Conservation (phyloP, 2,113 vertebrate species). For the Cathartes aura region DNA sequence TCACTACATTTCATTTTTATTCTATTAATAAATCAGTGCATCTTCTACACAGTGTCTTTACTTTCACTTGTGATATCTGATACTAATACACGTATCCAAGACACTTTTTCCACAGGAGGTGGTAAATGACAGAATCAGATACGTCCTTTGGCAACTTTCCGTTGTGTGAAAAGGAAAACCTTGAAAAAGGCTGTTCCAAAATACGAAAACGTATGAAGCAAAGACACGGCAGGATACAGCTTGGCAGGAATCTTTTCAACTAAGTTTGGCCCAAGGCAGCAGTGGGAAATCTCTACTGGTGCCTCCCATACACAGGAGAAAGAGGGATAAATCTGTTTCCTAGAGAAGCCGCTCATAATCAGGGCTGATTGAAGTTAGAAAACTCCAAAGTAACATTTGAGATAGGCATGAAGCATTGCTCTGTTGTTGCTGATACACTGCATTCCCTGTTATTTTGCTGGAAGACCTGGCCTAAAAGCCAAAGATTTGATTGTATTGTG, state of each 20-base stretch:
- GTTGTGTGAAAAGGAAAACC: background rate
- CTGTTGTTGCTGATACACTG: background rate
- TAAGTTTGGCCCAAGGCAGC: background rate
- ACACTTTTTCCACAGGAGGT: constrained; percentile 27
- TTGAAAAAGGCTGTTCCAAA: background rate
- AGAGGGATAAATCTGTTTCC: background rate
- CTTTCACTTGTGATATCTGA: constrained; percentile 27
- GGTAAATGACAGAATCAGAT: constrained; percentile 29
- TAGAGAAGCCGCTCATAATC: background rate
- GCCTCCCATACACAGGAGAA: background rate
- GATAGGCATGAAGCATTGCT: accelerated
- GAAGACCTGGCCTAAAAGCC: background rate
- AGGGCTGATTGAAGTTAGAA: background rate
- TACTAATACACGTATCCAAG: background rate
- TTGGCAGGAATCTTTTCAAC: background rate
- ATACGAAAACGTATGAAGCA: background rate
- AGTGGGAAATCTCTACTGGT: background rate
- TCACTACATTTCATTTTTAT: constrained; percentile 56
- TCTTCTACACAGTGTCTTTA: constrained; percentile 4
- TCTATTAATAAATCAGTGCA: constrained; percentile 59
- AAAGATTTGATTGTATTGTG: background rate
- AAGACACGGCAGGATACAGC: background rate
- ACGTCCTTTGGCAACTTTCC: background rate
- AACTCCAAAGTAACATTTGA: background rate
- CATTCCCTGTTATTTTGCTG: background rate